Evolutionary conservation across 2,888 invertebrate species (phyloP), one percentile per base, ranked within the genome.

Genomic region (Icerya purchasi): DNA sequence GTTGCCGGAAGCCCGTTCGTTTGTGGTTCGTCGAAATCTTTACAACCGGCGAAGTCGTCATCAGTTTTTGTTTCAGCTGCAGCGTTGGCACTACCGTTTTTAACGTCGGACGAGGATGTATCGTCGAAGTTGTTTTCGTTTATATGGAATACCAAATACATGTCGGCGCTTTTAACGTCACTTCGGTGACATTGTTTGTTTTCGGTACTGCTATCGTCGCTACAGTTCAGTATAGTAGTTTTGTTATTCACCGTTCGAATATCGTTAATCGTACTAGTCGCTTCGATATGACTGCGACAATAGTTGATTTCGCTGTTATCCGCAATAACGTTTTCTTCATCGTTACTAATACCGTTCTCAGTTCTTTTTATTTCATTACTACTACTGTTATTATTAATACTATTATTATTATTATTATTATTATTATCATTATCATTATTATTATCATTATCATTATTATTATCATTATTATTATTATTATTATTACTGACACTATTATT

Each of bases 91-190:
- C 51, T 23, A 58, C 19, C 24, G 54, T 22, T 5, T 50, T 36
- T 18, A 10, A 18, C 19, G 5, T 25, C n/a, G 20, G 22, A 22
- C 19, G 50, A 53, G 51, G 62, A 66, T 59, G 68, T 66, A 2
- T 68, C 65, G 22, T 77, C 77, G 64, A 75, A 75, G 64, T 77
- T 74, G 70, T 79, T 77, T 69, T 88, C 88, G 69, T 86, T 84
- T 63, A 88, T 73, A 72, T 88, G 87, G 69, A 88, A 88, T 70
- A 83, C 81, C 70, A 85, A 86, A 72, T 79, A 86, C 71, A 82
- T 81, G 73, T 87, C 86, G 67, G 84, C 78, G 68, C 85, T 84
- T 68, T 81, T 84, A 66, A 54, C 56, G 49, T 63, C 62, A 14
- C 36, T 36, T 5, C 36, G 57, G 56, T 63, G 59, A 77, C 74